Base-by-base conservation (phyloP, 1,140 invertebrate genomes). In the Halictus rubicundus region DNA sequence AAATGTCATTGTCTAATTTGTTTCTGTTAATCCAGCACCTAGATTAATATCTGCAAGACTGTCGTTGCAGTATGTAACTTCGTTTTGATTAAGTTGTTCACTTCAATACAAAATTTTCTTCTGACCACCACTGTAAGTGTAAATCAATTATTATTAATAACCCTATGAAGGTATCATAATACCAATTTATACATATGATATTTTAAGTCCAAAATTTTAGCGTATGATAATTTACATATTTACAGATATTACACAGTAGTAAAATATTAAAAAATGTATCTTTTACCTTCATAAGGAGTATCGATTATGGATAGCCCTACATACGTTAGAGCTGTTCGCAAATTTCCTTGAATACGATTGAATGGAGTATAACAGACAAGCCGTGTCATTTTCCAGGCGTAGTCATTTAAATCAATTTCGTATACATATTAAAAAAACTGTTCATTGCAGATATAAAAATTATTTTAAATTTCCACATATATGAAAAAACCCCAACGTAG, bases 151-250 rank as follows among this genome's bases (percentile, higher is more conserved):
- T 74, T 37, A 16, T 46, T 23, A 59, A 57, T 59, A 37, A 73
- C 52, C 63, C 39, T n/a, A 59, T 66, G 78, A 79, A 79, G 63
- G 54, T 60, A 52, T 49, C 6, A 21, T n/a, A 60, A 73, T 74
- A 79, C 66, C 65, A 63, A 73, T 49, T 49, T 79, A 49, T 10
- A 25, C 39, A 37, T 63, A 57, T 16, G 25, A 6, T 66, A 23
- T 74, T 49, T 49, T n/a, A 74, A 32, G 10, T n/a, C 63, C 63
- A 39, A 59, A 66, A 49, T n/a, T 79, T 68, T 68, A 60, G 4
- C 54, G 23, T 39, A n/a, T n/a, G 19, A 2, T 16, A 79, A 70
- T 68, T 80, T 82, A 70, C 73, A 81, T 81, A 80, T 52, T 61
- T 74, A 76, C 78, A 75, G 25, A 21, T 54, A 68, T 68, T 60